Base-by-base conservation (phyloP, 2,113 vertebrate species). In the Gorilla gorilla region DNA sequence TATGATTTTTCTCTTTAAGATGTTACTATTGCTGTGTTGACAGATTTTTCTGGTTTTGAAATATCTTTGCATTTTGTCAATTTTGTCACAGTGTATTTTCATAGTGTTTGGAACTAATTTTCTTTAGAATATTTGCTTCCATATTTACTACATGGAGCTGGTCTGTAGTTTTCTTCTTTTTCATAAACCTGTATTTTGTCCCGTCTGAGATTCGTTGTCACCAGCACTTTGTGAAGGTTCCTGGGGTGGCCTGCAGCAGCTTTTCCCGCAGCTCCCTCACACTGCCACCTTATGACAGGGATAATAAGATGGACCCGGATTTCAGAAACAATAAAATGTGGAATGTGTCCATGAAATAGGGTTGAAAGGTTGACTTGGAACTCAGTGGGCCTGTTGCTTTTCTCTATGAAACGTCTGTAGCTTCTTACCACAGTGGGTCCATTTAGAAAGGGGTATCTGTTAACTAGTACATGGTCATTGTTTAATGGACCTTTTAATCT, bases 371-470 rank as follows among this genome's bases (percentile, higher is more conserved):
- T 18, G 45, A 1, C 4, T 14, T 5, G 25, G 86, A 35, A 12
- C 27, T 89, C 64, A 35, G 25, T 64, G 40, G 82, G 40, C 30
- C 10, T 57, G 1, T 45, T 52, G 50, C 64, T 35, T 73, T 32
- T 30, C 79, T 48, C 50, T 25, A 13, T 30, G 61, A n/a, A 38
- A 23, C 23, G 4, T 20, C 25, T 64, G 16, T 57, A 38, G 27
- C 30, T 30, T 66, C n/a, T 78, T 14, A 76, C 40, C 7, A 8
- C 4, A 12, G 0, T 27, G 52, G 93, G 61, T 73, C 45, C 16
- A 0, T 17, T 27, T 35, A 12, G n/a, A 45, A n/a, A 1, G 9
- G 35, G 18, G 48, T 52, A 8, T 6, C 1, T 20, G 4, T 20
- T 32, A 8, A 45, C 50, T 25, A 22, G 23, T 30, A 48, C 25